These are phyloP conservation scores for Hippocampus abdominalis DNA, from an alignment of 2,113 vertebrate species.

Conservation along the genomic window DNA sequence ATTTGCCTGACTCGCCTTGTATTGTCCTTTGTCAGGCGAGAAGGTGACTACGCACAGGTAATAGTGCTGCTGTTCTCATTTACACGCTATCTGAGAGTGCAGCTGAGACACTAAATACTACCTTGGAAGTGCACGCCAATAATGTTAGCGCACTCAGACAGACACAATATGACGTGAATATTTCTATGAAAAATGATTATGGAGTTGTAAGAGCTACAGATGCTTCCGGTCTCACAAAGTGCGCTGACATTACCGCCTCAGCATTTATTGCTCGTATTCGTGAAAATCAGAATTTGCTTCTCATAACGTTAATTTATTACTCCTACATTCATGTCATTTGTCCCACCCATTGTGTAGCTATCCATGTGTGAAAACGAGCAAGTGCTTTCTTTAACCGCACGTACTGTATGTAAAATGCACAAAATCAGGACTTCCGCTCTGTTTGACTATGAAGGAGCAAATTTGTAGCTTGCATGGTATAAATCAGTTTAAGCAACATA, in stretches of 20 bases:
- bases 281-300: not conserved
- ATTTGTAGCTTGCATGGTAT: slow-evolving; percentile 6
- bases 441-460: slow-evolving; percentile 7
- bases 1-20: slow-evolving; percentile 53
- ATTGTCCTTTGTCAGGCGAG: slow-evolving; percentile 46
- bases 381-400: slow-evolving; percentile 1
- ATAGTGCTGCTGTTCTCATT: slow-evolving; percentile 54
- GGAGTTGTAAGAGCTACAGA: not conserved
- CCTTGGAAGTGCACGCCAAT: slow-evolving; percentile 24
- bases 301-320: not conserved
- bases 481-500: slow-evolving; percentile 1
- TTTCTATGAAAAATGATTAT: not conserved
- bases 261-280: not conserved
- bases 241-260: not conserved
- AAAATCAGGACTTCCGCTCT: slow-evolving; percentile 47
- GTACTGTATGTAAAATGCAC: not conserved
- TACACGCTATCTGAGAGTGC: slow-evolving; percentile 33
- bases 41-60: slow-evolving; percentile 49
- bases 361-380: slow-evolving; percentile 17
- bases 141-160: slow-evolving; percentile 11
- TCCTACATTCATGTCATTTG: not conserved
- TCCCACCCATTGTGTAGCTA: not conserved
- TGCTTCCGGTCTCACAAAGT: not conserved
- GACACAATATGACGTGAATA: not conserved
- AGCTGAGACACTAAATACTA: slow-evolving; percentile 38